Conservation (phyloP, 2,888 invertebrate genomes). For the Marronus borbonicus region DNA sequence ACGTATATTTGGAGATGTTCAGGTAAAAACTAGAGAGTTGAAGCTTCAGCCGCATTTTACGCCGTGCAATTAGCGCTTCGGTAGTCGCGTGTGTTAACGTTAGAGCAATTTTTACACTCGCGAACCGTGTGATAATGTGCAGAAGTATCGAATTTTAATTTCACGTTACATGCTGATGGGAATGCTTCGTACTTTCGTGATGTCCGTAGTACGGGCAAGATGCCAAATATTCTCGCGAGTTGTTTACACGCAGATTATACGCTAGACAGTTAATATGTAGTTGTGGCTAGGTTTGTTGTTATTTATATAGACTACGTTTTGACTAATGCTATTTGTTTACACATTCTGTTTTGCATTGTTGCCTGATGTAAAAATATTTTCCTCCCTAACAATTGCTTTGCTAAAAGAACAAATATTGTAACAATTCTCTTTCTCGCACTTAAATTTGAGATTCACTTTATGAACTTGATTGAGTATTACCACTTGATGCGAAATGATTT, state of each 20-base stretch:
- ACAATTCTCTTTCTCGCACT: too few relatives aligned
- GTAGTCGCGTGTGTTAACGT: background rate
- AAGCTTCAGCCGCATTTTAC: background rate
- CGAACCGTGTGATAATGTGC: background rate
- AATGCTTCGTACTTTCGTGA: constrained; percentile 9
- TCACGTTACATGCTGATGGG: constrained; percentile 11
- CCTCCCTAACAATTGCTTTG: too few relatives aligned
- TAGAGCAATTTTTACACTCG: constrained; percentile 11
- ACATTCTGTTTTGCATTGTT: background rate
- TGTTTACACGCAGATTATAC: constrained; percentile 25
- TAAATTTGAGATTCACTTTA: too few relatives aligned
- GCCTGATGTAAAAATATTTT: too few relatives aligned
- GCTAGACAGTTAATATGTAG: constrained; percentile 25
- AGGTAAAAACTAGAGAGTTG: constrained; percentile 72
- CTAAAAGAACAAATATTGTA: too few relatives aligned
- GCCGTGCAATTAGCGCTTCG: constrained; percentile 17
- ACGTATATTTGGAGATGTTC: constrained; percentile 89
- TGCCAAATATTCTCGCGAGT: constrained; percentile 27
- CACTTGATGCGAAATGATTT: too few relatives aligned
- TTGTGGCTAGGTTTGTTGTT: constrained; percentile 35
- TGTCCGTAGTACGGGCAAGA: constrained; percentile 20
- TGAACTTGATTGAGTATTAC: too few relatives aligned
- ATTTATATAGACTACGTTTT: constrained; percentile 13
- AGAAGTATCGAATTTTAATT: constrained; percentile 26
- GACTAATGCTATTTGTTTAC: constrained; percentile 9